phyloP scores from a whole-genome alignment of 1,140 invertebrate species.

The Steinernema khuongi region DNA sequence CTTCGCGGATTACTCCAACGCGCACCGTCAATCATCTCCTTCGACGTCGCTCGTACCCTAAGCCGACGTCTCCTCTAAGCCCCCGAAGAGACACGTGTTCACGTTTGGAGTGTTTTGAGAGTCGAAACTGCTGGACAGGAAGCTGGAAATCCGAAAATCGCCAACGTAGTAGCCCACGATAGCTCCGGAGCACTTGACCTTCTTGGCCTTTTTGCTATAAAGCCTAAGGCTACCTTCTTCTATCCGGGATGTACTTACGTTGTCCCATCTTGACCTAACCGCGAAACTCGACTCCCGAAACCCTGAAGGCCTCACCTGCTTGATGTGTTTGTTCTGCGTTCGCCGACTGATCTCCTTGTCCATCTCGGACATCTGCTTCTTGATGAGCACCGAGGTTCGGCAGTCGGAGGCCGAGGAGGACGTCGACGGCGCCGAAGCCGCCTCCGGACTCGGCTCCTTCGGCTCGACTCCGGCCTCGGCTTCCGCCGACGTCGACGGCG shows the following conservation, averaged over 20 bases:
- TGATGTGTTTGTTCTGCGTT: constrained; percentile 56
- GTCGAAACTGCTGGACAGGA: too few relatives aligned
- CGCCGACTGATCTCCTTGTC: constrained; percentile 53
- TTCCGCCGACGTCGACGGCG: not conserved
- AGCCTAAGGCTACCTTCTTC: not conserved
- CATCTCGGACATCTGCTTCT: constrained; percentile 56
- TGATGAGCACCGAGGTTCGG: constrained; percentile 47
- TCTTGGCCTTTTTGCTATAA: not conserved
- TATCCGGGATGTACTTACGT: not conserved
- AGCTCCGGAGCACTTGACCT: not conserved
- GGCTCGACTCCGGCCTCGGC: constrained; percentile 8
- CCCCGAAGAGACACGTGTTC: constrained; percentile 36
- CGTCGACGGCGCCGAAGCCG: not conserved
- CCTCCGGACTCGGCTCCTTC: too few relatives aligned
- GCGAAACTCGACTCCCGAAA: not conserved
- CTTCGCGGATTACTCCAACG: not conserved
- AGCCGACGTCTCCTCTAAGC: not conserved
- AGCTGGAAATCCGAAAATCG: too few relatives aligned
- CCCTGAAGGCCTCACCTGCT: constrained; percentile 43
- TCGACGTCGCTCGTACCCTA: not conserved
- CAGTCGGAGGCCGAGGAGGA: constrained; percentile 26
- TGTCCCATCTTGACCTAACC: not conserved
- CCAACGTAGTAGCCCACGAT: too few relatives aligned
- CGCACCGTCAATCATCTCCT: not conserved
- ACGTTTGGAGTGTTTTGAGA: too few relatives aligned